Conservation (phyloP, 2,888 invertebrate genomes). For the Criorhina ranunculi region DNA sequence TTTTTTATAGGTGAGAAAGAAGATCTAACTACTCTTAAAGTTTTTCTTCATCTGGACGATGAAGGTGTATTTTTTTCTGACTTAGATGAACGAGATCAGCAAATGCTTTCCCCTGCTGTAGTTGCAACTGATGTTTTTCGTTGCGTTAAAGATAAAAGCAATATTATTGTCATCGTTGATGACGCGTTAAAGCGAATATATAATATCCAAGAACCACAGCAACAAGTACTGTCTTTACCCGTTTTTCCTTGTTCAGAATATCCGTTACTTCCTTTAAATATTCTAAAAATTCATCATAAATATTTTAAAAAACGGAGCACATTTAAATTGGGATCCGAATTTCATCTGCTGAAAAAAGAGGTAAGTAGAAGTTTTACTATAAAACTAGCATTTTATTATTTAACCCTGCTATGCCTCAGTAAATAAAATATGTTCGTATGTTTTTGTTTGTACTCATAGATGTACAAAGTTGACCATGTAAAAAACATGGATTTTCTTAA, state of each 20-base stretch:
- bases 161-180: constrained; percentile 80
- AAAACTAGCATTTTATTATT: no score
- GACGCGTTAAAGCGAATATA: constrained; percentile 78
- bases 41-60: constrained; percentile 79
- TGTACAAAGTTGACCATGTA: no score
- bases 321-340: constrained; percentile 80
- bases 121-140: constrained; percentile 80
- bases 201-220: constrained; percentile 53
- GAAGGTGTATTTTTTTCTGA: constrained; percentile 83
- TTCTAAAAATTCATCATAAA: constrained; percentile 79
- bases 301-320: constrained; percentile 73
- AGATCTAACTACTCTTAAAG: constrained; percentile 52
- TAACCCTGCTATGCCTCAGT: no score
- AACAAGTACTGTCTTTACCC: constrained; percentile 39
- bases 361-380: constrained; percentile 78
- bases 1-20: constrained; percentile 24
- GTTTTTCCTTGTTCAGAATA: constrained; percentile 41
- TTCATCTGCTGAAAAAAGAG: constrained; percentile 78
- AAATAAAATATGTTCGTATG: no score
- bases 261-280: constrained; percentile 78
- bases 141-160: constrained; percentile 78
- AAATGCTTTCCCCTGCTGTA: constrained; percentile 80
- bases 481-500: no score
- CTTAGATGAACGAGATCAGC: constrained; percentile 80
- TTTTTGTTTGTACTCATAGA: no score